A percentile compares a stretch with the other conserved stretches of the same genome.
These are phyloP conservation scores for Argya squamiceps DNA, from an alignment of 2,797 vertebrate genomes.

Conservation along the genomic window DNA sequence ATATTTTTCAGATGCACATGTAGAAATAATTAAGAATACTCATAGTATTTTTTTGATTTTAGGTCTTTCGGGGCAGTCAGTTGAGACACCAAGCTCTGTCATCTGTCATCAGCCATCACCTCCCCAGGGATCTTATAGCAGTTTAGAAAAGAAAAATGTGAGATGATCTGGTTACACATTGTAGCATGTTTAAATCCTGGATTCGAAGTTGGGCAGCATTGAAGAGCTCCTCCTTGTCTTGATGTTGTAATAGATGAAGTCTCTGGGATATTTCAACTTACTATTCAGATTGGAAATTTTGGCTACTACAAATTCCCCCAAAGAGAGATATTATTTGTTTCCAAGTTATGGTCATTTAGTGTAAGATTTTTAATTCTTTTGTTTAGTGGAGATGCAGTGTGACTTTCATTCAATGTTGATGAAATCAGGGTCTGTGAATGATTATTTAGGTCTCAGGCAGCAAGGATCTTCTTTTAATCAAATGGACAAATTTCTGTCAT, in stretches of 20 bases:
- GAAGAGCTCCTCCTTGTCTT: conserved; percentile 15
- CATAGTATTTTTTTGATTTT: conserved; percentile 57
- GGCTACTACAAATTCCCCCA: no score
- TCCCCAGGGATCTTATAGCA: conserved; percentile 71
- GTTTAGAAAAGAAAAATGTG: conserved; percentile 66
- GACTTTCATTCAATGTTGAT: neutral
- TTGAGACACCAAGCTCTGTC: conserved; percentile 74
- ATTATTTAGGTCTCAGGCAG: neutral
- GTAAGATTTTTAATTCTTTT: neutral
- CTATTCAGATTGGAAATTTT: neutral
- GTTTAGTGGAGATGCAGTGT: neutral
- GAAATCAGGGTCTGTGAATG: neutral
- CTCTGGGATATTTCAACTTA: neutral
- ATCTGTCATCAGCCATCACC: conserved; percentile 81
- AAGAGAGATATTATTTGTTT: neutral
- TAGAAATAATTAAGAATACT: conserved; percentile 51
- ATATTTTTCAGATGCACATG: neutral
- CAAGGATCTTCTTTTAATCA: conserved; percentile 34
- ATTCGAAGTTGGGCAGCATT: neutral
- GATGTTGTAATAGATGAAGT: neutral
- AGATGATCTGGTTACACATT: conserved; percentile 78
- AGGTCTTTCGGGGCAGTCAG: conserved; percentile 72
- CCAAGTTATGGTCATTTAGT: neutral
- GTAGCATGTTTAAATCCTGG: conserved; percentile 66
- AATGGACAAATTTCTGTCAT: neutral